These are phyloP conservation scores for Tetramorium bicarinatum DNA, from an alignment of 2,888 invertebrate species.

Conservation along the genomic window DNA sequence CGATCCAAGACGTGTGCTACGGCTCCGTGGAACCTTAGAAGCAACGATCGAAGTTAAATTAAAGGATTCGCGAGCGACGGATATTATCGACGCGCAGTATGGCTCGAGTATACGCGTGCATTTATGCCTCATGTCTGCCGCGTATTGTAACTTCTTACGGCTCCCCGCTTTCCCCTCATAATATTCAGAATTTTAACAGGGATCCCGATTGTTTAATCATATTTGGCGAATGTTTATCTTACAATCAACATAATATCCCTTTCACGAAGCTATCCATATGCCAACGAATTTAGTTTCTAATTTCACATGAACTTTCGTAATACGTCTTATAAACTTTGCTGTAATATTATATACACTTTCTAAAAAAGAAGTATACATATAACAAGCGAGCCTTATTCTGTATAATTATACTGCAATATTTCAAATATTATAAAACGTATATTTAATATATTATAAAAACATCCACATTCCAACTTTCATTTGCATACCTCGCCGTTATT, in stretches of 20 bases:
- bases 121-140: constrained; percentile 30
- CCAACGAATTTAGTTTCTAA: background rate
- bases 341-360: background rate
- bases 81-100: constrained; percentile 48
- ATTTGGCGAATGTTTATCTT: background rate
- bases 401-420: background rate
- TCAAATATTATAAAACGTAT: background rate
- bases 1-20: background rate
- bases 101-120: constrained; percentile 33
- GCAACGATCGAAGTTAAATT: constrained; percentile 56
- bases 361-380: background rate
- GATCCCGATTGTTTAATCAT: background rate
- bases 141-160: constrained; percentile 5
- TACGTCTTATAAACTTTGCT: background rate
- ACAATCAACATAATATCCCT: background rate
- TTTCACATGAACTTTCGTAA: background rate
- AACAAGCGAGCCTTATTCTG: background rate
- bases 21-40: background rate
- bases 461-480: background rate
- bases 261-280: background rate
- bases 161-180: background rate
- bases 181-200: constrained; percentile 2
- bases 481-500: background rate
- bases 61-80: constrained; percentile 44
- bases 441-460: background rate